Conservation (phyloP, 2,888 invertebrate genomes). For the Barypeithes pellucidus region DNA sequence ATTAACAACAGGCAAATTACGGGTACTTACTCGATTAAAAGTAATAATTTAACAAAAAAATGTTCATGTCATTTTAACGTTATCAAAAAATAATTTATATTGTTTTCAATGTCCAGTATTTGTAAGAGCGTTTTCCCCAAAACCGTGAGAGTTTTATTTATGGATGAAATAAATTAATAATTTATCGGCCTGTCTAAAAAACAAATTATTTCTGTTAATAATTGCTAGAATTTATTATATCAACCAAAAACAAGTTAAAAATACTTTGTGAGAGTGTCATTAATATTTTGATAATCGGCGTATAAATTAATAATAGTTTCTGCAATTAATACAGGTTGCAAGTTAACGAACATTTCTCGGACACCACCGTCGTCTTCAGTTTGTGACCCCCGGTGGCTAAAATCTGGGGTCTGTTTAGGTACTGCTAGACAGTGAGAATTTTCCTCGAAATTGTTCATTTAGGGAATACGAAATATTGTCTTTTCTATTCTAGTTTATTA, state of each 20-base stretch:
- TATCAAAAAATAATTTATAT: conserved; percentile 35
- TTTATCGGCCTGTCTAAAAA: conserved; percentile 13
- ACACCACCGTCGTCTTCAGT: too few relatives aligned
- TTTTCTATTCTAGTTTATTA: too few relatives aligned
- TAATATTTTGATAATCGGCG: neutral
- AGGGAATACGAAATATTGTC: too few relatives aligned
- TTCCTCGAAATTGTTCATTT: too few relatives aligned
- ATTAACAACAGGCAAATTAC: conserved; percentile 33
- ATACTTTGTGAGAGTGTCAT: neutral
- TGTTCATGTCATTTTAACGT: conserved; percentile 21
- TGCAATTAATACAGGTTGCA: conserved; percentile 3
- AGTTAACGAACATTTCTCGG: too few relatives aligned
- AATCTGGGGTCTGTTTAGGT: too few relatives aligned
- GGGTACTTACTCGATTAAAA: conserved; percentile 32
- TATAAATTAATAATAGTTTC: neutral
- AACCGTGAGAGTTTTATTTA: conserved; percentile 13
- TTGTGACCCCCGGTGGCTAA: too few relatives aligned
- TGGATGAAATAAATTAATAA: conserved; percentile 11
- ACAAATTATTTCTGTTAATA: neutral
- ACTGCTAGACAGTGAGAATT: too few relatives aligned
- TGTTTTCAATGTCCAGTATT: conserved; percentile 24
- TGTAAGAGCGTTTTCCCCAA: conserved; percentile 5
- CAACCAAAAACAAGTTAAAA: conserved; percentile 11
- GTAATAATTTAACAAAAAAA: conserved; percentile 37
- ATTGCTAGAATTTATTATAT: conserved; percentile 1